Evolutionary conservation across 2,797 vertebrate genomes (phyloP), one percentile per base, ranked within the genome.

Genomic region (Melanotaenia pygmaea): DNA sequence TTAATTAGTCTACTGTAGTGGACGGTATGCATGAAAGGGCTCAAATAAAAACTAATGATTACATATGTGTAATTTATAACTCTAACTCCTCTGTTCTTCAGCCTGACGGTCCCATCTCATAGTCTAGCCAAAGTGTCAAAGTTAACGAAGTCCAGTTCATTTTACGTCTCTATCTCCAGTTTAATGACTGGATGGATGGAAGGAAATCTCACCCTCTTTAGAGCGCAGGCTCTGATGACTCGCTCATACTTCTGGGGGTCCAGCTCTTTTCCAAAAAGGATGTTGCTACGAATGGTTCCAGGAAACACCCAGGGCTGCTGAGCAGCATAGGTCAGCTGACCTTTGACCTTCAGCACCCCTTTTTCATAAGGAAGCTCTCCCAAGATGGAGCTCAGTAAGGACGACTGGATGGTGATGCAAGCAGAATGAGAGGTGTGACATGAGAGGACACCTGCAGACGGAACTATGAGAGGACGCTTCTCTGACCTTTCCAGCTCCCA

Each of bases 261-360:
- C 18, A 97, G 92, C 54, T 94, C 94, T 77, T 95, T 97, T 54
- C 98, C 97, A 74, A 99, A 99, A 26, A 99, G 90, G 86, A 99
- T 99, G 86, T 99, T 99, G 81, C 96, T 97, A 65, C 96, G 95
- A 61, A 99, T 95, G 34, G 97, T 97, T 24, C 97, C 97, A 1
- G 97, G 95, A 87, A 97, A 99, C n/a, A 99, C 96, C 96, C 97
- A 99, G 5, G 97, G 96, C 89, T 98, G 97, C 93, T 99, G 98
- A 28, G 96, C 95, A 16, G 96, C 96, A 2, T 98, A 99, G 0
- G 96, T 96, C 13, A 98, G 87, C 86, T 90, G 95, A 77, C 98
- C 97, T 37, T 85, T 91, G 68, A 96, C 91, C 0, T 81, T 95
- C 77, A 98, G 87, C 3, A 90, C 76, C 1, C 97, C 98, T 54